Conservation (phyloP, 2,797 vertebrate species). For the Acridotheres tristis region DNA sequence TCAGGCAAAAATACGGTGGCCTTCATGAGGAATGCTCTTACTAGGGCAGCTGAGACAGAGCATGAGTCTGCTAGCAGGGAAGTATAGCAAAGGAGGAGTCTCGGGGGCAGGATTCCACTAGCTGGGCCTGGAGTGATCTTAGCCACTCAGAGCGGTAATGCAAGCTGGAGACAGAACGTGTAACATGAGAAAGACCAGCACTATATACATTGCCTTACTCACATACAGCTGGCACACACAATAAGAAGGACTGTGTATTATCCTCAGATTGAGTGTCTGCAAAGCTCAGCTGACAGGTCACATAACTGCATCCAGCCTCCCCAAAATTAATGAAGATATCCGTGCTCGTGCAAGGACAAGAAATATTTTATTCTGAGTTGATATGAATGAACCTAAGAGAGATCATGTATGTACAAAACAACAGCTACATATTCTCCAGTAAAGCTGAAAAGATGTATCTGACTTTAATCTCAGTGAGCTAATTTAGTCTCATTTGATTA, state of each 20-base stretch:
- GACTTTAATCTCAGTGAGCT: background rate
- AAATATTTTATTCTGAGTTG: background rate
- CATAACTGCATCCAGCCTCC: background rate
- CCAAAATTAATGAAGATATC: background rate
- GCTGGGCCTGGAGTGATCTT: background rate
- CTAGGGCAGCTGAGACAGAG: background rate
- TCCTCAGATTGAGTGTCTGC: background rate
- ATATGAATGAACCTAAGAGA: background rate
- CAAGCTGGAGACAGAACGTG: background rate
- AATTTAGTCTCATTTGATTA: background rate
- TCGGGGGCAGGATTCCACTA: background rate
- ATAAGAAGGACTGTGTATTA: background rate
- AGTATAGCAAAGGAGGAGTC: background rate
- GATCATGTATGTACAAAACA: background rate
- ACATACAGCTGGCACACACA: background rate
- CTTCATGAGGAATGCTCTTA: background rate
- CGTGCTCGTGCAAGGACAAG: background rate
- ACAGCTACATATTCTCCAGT: background rate
- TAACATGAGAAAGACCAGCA: background rate
- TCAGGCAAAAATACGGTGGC: background rate
- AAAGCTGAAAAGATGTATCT: background rate
- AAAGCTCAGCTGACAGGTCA: background rate
- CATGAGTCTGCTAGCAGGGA: background rate
- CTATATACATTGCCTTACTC: background rate
- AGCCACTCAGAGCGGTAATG: background rate